Base-by-base conservation (phyloP, 1,140 invertebrate species). In the Micrasema minimum region DNA sequence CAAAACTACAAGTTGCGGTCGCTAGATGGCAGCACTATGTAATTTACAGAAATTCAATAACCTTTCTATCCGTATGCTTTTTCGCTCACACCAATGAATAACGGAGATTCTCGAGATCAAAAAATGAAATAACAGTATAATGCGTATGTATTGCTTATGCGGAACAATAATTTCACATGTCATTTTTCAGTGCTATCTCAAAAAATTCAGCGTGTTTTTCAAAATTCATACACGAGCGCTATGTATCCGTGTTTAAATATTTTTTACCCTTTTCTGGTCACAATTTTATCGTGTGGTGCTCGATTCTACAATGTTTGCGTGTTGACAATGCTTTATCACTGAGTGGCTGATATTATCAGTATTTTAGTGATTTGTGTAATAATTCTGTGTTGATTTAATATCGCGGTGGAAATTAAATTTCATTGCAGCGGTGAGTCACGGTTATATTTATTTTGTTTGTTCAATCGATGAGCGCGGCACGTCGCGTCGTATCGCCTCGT, bases 41-140 rank as follows among this genome's bases (percentile, higher is more conserved):
- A 76, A 79, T 76, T 78, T 79, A 79, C 75, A 76, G 76, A 81
- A 81, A 81, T 81, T 79, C 80, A 80, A 81, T 81, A 80, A 76
- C 77, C 77, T 76, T 76, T 76, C 74, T 77, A 71, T 74, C 78
- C 38, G 53, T 70, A 51, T 70, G 26, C 59, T 53, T 64, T 64
- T 70, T 62, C 68, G 37, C 66, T 69, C 66, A 37, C 66, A 59
- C 66, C 66, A 48, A 61, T 69, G 66, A 69, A 61, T 69, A 59
- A 69, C 66, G 66, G 66, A 18, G 22, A 51, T 22, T 46, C n/a
- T 51, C 14, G 38, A 22, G 43, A 53, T 53, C 41, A 53, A 69
- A 69, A 69, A 48, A 45, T 69, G 66, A 69, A 69, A 69, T 69
- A 69, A 69, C 66, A 59, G 66, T 69, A 55, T 59, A 26, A 46